Evolutionary conservation across 35 echinoderm and acorn worm species (phyloP), one percentile per base, ranked within the genome.

Genomic region (Eucidaris tribuloides): DNA sequence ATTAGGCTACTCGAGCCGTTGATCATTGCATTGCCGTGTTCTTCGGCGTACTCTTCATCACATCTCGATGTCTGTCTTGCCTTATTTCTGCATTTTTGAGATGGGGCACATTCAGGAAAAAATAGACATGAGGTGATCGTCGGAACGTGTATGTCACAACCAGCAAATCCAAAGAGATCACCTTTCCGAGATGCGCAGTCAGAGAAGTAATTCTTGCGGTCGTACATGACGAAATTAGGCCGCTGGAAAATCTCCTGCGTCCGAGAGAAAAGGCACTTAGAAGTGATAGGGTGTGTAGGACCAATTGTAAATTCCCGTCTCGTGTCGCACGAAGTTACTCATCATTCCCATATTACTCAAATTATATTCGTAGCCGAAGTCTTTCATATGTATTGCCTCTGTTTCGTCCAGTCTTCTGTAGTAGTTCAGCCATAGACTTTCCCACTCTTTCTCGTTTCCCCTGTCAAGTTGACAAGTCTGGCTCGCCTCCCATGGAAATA

Each of bases 31-130:
- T 64, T 37, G 9, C n/a, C 29, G 34, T 82, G 77, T 15, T 42
- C 32, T 30, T 59, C 48, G 11, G 61, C 60, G 34, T 84, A 45
- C 41, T 39, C 37, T 20, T 30, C 60, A 84, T 76, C n/a, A 43
- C 3, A 22, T 84, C 61, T 71, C 61, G 3, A 29, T 76, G 71
- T 32, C 72, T 62, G 13, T 27, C 62, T 76, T 38, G 71, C 20
- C 62, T 14, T 22, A 84, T 41, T 22, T 84, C 62, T n/a, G 39
- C 45, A 84, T 84, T 84, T 42, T 46, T 71, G 38, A 84, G 37
- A 84, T 84, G n/a, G 81, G 81, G 42, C 25, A 39, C 62, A 84
- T 84, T 72, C 72, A 59, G 30, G 81, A 68, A 71, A 84, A 84
- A 11, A n/a, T n/a, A n/a, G n/a, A n/a, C n/a, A n/a, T n/a, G n/a